phyloP scores from a whole-genome alignment of 1,140 invertebrate genomes.

The Orchestia grillus region DNA sequence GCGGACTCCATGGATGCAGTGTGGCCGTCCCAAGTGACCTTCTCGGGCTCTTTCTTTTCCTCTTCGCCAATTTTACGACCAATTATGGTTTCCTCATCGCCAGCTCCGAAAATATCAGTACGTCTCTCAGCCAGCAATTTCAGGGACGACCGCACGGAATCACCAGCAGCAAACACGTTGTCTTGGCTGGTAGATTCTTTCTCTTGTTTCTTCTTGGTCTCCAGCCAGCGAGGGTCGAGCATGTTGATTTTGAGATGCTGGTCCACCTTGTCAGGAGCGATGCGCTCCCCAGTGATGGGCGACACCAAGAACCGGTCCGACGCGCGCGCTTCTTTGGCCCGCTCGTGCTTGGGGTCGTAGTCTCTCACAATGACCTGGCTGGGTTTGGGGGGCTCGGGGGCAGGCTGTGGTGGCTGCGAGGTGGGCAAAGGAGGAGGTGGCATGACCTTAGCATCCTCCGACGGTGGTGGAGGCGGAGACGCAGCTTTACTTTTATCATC shows the following conservation, averaged over 20 bases:
- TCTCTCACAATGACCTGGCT: constrained; percentile 97
- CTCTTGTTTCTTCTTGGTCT: constrained; percentile 91
- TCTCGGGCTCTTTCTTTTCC: constrained; percentile 87
- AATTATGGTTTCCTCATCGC: constrained; percentile 98
- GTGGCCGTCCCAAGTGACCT: constrained; percentile 92
- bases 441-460: constrained; percentile 54
- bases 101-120: constrained; percentile 99
- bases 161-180: constrained; percentile 85
- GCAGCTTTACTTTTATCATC: constrained; percentile 68
- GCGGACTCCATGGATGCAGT: constrained; percentile 93
- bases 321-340: constrained; percentile 66
- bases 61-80: constrained; percentile 99
- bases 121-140: constrained; percentile 96
- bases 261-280: constrained; percentile 95
- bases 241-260: constrained; percentile 98
- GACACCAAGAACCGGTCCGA: constrained; percentile 95
- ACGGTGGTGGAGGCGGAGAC: constrained; percentile 61
- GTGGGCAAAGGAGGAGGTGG: constrained; percentile 70
- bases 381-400: constrained; percentile 83
- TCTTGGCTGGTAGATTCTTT: constrained; percentile 88
- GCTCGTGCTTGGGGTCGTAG: constrained; percentile 89
- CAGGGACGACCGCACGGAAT: constrained; percentile 90
- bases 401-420: constrained; percentile 77
- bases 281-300: constrained; percentile 97
- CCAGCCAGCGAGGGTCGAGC: constrained; percentile 97